Evolutionary conservation across 2,888 invertebrate species (phyloP), one percentile per base, ranked within the genome.

Genomic region (Ectemnius continuus): DNA sequence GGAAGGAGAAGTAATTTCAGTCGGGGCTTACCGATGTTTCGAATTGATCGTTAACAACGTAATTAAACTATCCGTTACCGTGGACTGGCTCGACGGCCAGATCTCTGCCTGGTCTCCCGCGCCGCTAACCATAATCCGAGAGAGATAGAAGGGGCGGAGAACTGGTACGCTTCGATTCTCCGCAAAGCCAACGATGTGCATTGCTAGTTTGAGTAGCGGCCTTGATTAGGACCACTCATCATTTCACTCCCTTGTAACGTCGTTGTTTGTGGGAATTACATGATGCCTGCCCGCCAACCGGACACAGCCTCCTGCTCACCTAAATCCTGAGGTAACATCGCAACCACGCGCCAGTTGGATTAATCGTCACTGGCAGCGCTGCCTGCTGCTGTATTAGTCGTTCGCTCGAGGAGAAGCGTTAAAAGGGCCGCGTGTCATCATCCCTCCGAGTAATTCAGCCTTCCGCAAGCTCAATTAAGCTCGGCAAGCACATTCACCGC

Each of bases 151-250:
- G 5, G 28, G 28, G 28, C 5, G 6, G 36, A 36, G 36, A 8
- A 36, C 5, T 36, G 36, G 23, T 11, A 2, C 36, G 36, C 36
- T 36, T 36, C 36, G 36, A 73, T 73, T 63, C 61, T n/a, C 61
- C 0, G 52, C 47, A 23, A 60, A 61, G 48, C 67, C 72, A 59
- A 36, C 36, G 36, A 36, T 63, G 79, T 67, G 61, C 72, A 72
- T 18, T 65, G 65, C 61, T 70, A 14, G 23, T 48, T 26, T 72
- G 79, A 79, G 73, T 73, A 72, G 70, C 75, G 75, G 75, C 82
- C 81, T 84, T 86, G 83, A 87, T 87, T 87, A 86, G 80, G 83
- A 79, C 82, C 72, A 84, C 85, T 86, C 82, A 78, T 85, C 86
- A 84, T 84, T 86, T 80, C 81, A 77, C 76, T 72, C 70, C 71